phyloP scores from a whole-genome alignment of 2,797 vertebrate species.

The Danio kyathit region DNA sequence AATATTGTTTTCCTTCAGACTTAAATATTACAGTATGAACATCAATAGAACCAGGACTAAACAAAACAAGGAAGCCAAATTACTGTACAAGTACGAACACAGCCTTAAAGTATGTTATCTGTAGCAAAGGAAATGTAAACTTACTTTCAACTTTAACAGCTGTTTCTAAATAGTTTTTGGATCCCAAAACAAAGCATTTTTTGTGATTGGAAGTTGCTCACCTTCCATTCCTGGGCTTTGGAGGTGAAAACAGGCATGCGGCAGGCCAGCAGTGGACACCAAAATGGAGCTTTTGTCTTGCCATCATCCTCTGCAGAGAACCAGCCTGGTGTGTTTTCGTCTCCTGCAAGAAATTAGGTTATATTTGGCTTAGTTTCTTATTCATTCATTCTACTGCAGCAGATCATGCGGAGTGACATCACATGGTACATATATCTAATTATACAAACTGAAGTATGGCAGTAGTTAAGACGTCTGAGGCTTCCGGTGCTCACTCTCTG shows the following conservation, averaged over 20 bases:
- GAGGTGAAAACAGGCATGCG: conserved; percentile 86
- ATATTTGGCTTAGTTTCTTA: conserved; percentile 3
- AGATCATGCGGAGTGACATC: not conserved
- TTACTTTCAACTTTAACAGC: not conserved
- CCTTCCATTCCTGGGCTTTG: conserved; percentile 87
- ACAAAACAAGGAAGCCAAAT: too few species aligned
- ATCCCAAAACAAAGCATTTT: not conserved
- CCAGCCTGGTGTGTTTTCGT: conserved; percentile 95
- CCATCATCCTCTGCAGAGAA: conserved; percentile 89
- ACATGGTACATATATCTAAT: conserved; percentile 19
- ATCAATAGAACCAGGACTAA: too few species aligned
- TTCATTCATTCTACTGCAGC: not conserved
- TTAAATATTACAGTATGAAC: too few species aligned
- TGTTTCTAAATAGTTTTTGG: not conserved
- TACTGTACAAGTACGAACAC: too few species aligned
- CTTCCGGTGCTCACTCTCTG: not conserved
- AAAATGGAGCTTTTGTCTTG: conserved; percentile 85
- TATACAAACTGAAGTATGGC: conserved; percentile 27
- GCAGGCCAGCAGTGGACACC: conserved; percentile 88
- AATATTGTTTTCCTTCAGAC: too few species aligned
- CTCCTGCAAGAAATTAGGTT: conserved; percentile 73
- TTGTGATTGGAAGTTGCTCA: conserved; percentile 62
- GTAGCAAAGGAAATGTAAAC: not conserved
- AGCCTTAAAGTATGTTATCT: not conserved
- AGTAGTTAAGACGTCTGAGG: conserved; percentile 19